Evolutionary conservation across 2,888 invertebrate species (phyloP).

Genomic region (Perizoma flavofasciatum): DNA sequence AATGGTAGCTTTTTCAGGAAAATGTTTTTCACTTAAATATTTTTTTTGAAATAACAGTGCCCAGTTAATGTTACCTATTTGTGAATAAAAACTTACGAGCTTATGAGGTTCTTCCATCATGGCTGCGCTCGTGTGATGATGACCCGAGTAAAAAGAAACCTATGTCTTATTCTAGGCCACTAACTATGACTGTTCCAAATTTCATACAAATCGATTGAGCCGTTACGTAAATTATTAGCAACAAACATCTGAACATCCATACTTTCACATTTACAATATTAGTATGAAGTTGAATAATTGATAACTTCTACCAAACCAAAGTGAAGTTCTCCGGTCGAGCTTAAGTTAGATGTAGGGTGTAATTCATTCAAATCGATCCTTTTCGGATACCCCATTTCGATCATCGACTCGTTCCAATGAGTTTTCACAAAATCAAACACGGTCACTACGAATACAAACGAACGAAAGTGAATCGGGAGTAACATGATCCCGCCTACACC

Average conservation of each 20-base stretch:
- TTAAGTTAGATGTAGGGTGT: slow-evolving; percentile 26
- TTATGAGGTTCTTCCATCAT: not conserved
- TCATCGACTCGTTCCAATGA: slow-evolving; percentile 7
- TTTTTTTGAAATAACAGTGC: slow-evolving; percentile 2
- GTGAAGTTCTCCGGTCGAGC: slow-evolving; percentile 12
- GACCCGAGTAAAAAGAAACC: too few species aligned
- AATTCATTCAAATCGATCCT: slow-evolving; percentile 26
- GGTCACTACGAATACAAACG: slow-evolving; percentile 3
- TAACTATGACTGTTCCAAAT: too few species aligned
- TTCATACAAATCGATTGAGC: too few species aligned
- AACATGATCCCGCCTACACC: not conserved
- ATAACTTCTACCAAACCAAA: too few species aligned
- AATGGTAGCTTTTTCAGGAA: slow-evolving; percentile 26
- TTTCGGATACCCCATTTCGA: slow-evolving; percentile 8
- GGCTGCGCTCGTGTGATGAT: too few species aligned
- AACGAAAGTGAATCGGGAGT: slow-evolving; percentile 15
- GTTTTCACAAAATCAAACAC: slow-evolving; percentile 18
- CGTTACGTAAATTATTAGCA: too few species aligned
- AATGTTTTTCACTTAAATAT: slow-evolving; percentile 20
- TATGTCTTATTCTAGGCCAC: too few species aligned
- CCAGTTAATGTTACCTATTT: too few species aligned
- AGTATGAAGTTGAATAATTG: too few species aligned
- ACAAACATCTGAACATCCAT: too few species aligned
- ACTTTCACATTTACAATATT: too few species aligned
- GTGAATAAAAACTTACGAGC: not conserved